Evolutionary conservation across 2,888 invertebrate genomes (phyloP).

Genomic region (Drosophila niveifrons): DNA sequence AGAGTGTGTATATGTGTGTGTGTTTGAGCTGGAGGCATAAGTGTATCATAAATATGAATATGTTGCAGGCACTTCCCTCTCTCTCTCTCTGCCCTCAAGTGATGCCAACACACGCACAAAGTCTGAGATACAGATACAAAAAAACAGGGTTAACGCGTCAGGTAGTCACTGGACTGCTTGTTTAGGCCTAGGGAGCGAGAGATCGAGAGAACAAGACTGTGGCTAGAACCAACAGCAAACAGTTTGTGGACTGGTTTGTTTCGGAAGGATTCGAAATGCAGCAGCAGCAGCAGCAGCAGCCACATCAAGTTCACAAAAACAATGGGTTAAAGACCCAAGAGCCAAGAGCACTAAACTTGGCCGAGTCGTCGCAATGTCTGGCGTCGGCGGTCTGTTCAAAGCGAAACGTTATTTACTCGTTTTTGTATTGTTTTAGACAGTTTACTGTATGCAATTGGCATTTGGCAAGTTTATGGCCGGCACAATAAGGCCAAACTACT

Average conservation of each 20-base stretch:
- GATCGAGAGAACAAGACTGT: slow-evolving; percentile 8
- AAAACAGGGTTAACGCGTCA: slow-evolving; percentile 57
- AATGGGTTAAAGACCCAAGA: slow-evolving; percentile 62
- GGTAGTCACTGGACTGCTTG: slow-evolving; percentile 51
- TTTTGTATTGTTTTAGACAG: slow-evolving; percentile 1
- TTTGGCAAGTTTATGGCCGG: slow-evolving; percentile 28
- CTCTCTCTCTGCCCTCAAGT: slow-evolving; percentile 33
- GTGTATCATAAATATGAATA: slow-evolving; percentile 75
- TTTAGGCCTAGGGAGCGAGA: slow-evolving; percentile 24
- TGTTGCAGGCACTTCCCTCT: slow-evolving; percentile 53
- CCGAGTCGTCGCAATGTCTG: slow-evolving; percentile 67
- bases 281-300: slow-evolving; percentile 36
- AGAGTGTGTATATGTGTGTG: slow-evolving; percentile 10
- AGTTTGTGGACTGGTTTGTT: slow-evolving; percentile 38
- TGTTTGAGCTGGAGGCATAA: slow-evolving; percentile 39
- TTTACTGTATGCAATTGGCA: slow-evolving; percentile 18
- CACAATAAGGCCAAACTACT: slow-evolving; percentile 18
- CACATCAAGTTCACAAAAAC: slow-evolving; percentile 31
- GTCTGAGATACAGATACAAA: slow-evolving; percentile 3
- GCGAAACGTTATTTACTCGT: slow-evolving; percentile 30
- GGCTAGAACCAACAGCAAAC: slow-evolving; percentile 25
- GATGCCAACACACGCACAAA: slow-evolving; percentile 21
- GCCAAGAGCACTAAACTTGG: slow-evolving; percentile 33
- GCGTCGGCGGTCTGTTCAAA: slow-evolving; percentile 72
- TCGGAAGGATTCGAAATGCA: slow-evolving; percentile 19